Percentiles rank a stretch among this genome's conserved stretches.
Evolutionary conservation across 2,888 invertebrate species (phyloP).

Genomic region (Calameuta pallipes): DNA sequence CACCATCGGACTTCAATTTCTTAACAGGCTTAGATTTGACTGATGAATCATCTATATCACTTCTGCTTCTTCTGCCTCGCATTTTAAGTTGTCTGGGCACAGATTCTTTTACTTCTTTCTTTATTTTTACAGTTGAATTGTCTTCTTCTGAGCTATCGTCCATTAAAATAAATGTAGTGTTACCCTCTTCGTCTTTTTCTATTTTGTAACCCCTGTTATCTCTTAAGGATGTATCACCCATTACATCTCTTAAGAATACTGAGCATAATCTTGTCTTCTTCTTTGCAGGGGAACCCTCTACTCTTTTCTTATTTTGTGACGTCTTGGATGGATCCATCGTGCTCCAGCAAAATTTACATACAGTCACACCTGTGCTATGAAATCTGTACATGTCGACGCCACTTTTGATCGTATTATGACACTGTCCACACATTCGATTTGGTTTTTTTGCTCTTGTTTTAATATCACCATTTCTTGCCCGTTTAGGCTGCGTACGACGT

Average conservation of each 20-base stretch:
- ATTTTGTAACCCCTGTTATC: slow-evolving; percentile 32
- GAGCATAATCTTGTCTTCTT: slow-evolving; percentile 48
- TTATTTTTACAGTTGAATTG: slow-evolving; percentile 11
- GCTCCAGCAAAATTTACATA: slow-evolving; percentile 57
- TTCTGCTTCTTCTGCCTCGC: slow-evolving; percentile 21
- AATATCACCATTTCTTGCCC: not conserved
- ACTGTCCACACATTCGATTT: slow-evolving; percentile 42
- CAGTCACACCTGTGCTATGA: slow-evolving; percentile 46
- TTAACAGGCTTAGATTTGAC: not conserved
- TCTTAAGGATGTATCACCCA: slow-evolving; percentile 25
- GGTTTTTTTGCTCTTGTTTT: not conserved
- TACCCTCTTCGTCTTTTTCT: slow-evolving; percentile 41
- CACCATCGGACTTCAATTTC: not conserved
- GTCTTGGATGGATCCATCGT: slow-evolving; percentile 38
- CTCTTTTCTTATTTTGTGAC: slow-evolving; percentile 21
- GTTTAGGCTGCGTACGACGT: not conserved
- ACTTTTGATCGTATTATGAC: slow-evolving; percentile 35
- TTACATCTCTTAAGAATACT: slow-evolving; percentile 56
- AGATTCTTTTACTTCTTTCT: slow-evolving; percentile 18
- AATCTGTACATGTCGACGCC: slow-evolving; percentile 49
- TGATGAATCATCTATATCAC: not conserved
- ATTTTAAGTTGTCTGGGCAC: not conserved
- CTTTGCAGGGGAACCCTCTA: slow-evolving; percentile 11
- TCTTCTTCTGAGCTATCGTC: slow-evolving; percentile 37
- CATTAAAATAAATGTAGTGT: slow-evolving; percentile 37